Base-by-base conservation (phyloP, 2,113 vertebrate species). In the Emydura subglobosa region DNA sequence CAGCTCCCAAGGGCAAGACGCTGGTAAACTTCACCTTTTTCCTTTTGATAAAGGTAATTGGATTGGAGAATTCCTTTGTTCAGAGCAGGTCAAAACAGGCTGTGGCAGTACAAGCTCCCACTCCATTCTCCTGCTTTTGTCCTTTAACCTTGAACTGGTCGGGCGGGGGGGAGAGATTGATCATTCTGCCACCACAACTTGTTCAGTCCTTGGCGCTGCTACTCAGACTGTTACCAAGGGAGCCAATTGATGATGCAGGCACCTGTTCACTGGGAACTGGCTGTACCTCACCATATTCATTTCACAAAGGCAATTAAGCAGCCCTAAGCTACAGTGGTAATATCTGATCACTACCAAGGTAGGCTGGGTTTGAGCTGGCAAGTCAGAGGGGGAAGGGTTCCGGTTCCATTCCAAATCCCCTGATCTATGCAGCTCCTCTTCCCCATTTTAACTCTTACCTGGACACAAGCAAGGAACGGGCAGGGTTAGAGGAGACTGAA, bases 71-170 rank as follows among this genome's bases (percentile, higher is more conserved):
- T n/a, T 3, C 72, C 25, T 0, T 1, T 24, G n/a, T 42, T 42
- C 21, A 59, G 39, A 24, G 72, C 17, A 34, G 1, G 47, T 21
- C 78, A 19, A 24, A 11, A 51, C 5, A 3, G 1, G 39, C 1
- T 6, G 27, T 21, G 29, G 11, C 14, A 3, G 1, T 4, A 27
- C 34, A 25, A 6, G n/a, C 1, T 21, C 13, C 8, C 1, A 7
- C 0, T 39, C 31, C 61, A 82, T 27, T 83, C 80, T 81, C 47
- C 5, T 14, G 47, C 4, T 22, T 4, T 42, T 4, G 76, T 49
- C 1, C 1, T 0, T 24, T 85, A 11, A 42, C 27, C 0, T 1
- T 25, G 4, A 25, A 59, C 87, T 1, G 7, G 72, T 50, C 31
- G 4, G 7, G 51, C 49, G 17, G 12, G 1, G 5, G 29, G 44